phyloP scores from a whole-genome alignment of 2,888 invertebrate species.

The Himalopsyche anomala region DNA sequence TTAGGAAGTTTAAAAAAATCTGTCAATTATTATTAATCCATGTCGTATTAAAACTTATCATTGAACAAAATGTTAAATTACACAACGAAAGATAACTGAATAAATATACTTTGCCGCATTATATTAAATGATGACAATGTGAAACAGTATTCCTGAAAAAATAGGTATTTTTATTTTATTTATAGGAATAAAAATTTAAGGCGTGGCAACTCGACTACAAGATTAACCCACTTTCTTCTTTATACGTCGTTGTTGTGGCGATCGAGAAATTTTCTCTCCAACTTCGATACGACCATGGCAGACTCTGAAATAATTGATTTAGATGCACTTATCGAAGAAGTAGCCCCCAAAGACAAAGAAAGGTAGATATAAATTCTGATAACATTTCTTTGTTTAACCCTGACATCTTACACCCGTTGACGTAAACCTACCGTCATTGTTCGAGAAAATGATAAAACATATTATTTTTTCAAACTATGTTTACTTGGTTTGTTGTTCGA shows the following conservation, averaged over 20 bases:
- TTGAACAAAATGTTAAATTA: too few relatives aligned
- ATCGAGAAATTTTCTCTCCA: conserved; percentile 49
- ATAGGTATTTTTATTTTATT: too few relatives aligned
- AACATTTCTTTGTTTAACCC: not conserved
- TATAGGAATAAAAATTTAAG: not conserved
- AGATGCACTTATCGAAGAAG: conserved; percentile 55
- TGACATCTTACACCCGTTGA: conserved; percentile 17
- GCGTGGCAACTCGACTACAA: not conserved
- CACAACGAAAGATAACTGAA: not conserved
- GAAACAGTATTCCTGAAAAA: too few relatives aligned
- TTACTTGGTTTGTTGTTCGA: not conserved
- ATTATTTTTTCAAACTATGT: not conserved
- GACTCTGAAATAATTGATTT: conserved; percentile 50
- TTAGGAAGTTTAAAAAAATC: too few relatives aligned
- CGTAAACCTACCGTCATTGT: not conserved
- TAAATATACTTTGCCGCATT: too few relatives aligned
- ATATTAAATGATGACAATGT: too few relatives aligned
- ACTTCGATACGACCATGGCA: conserved; percentile 53
- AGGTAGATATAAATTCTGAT: conserved; percentile 47
- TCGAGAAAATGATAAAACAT: not conserved
- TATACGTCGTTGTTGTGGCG: conserved; percentile 40
- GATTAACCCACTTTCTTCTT: conserved; percentile 34
- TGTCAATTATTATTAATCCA: too few relatives aligned
- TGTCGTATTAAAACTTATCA: too few relatives aligned
- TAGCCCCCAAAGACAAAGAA: conserved; percentile 54